These are phyloP conservation scores for Apostichopus japonicus DNA, from an alignment of 35 echinoderm and acorn worm species.

Conservation along the genomic window DNA sequence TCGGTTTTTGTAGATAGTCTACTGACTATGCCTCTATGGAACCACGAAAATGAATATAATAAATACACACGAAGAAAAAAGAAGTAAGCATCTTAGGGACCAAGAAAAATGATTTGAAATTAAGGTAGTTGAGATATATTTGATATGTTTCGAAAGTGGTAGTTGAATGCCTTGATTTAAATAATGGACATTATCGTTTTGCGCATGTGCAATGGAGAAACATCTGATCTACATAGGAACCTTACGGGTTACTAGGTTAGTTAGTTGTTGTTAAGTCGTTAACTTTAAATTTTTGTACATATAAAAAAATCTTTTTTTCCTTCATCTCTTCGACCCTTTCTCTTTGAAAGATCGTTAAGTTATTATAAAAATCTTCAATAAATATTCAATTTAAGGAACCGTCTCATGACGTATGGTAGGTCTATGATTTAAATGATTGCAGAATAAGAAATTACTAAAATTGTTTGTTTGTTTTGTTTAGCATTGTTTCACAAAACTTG, in stretches of 20 bases:
- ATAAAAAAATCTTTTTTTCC: not conserved
- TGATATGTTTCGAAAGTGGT: not conserved
- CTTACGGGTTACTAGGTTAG: constrained; percentile 15
- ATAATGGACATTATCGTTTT: not conserved
- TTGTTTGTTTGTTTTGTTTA: no score
- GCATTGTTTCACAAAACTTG: no score
- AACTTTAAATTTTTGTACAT: constrained; percentile 4
- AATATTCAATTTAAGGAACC: no score
- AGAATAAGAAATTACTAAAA: no score
- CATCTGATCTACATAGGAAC: not conserved
- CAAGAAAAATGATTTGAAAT: no score
- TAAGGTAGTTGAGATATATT: not conserved
- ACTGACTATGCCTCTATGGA: no score
- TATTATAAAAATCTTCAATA: no score
- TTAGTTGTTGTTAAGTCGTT: not conserved
- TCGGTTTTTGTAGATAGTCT: not conserved
- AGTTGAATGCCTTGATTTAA: not conserved
- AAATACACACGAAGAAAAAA: not conserved
- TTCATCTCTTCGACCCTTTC: not conserved
- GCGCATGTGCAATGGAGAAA: constrained; percentile 34
- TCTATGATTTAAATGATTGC: no score
- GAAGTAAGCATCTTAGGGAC: not conserved
- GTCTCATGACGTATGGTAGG: no score
- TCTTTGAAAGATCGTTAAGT: not conserved
- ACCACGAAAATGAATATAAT: no score